These are phyloP conservation scores for Chauna torquata DNA, from an alignment of 2,113 vertebrate genomes.

Conservation along the genomic window DNA sequence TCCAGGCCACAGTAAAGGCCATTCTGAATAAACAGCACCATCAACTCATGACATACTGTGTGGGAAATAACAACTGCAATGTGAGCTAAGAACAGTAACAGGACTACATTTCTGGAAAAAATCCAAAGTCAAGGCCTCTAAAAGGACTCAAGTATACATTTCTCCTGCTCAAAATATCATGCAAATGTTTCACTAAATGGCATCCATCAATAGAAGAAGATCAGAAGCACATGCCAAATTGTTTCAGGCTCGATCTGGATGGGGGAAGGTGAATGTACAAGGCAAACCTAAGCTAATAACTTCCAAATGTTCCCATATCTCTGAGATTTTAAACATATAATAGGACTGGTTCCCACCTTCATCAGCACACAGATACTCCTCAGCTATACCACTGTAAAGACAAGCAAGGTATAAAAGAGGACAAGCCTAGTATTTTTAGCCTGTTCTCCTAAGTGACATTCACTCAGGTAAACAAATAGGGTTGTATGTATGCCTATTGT, in stretches of 20 bases:
- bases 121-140: not conserved
- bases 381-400: not conserved
- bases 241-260: not conserved
- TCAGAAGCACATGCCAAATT: not conserved
- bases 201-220: slow-evolving; percentile 5
- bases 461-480: not conserved
- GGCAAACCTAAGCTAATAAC: not conserved
- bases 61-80: not conserved
- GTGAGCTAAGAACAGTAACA: not conserved
- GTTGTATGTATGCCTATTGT: not conserved
- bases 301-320: not conserved
- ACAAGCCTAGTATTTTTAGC: not conserved
- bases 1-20: not conserved
- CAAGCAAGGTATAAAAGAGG: not conserved
- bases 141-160: slow-evolving; percentile 17
- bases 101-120: not conserved
- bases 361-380: not conserved
- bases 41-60: not conserved
- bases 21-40: not conserved
- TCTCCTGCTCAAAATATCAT: not conserved
- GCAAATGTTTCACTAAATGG: not conserved
- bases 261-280: not conserved
- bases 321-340: not conserved
- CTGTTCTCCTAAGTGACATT: not conserved
- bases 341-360: not conserved